Evolutionary conservation across 1,140 invertebrate species (phyloP), one percentile per base, ranked within the genome.

Genomic region (Orius insidiosus): DNA sequence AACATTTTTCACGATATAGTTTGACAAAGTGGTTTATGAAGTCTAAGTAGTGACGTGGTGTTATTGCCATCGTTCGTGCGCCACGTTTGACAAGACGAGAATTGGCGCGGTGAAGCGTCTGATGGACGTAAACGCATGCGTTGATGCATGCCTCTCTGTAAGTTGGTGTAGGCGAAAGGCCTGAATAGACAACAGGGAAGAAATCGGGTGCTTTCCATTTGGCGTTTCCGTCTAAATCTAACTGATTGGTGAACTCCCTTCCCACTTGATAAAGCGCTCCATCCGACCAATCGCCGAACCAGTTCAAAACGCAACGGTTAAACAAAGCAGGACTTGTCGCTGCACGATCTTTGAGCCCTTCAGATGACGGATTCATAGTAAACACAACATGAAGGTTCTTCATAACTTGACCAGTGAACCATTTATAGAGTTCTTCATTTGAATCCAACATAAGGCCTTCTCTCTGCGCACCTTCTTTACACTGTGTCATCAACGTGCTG

Each of bases 211-310:
- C 67, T 43, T 72, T 72, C 77, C 93, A 98, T 8, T 33, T 56
- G 47, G 74, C 69, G 6, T 78, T 73, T 48, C 71, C 75, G 56
- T 90, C 85, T 40, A 92, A 63, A 64, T 90, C 85, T 50, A 89
- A 75, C 45, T 78, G 76, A 37, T 72, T 75, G 2, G 85, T 90
- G 55, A 90, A 88, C 64, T 89, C 85, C 60, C 82, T 82, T 39
- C 83, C 85, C 43, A 89, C 85, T 69, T 97, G 90, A 72, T 89
- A 98, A 5, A 98, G 67, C 1, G 95, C 92, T 9, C 86, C 85
- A 61, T 96, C 88, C 8, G 92, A 94, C 96, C 96, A 99, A 67
- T 99, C 96, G 1, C 96, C 96, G 62, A 98, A 98, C 96, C 96
- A 99, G 64, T 99, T 98, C 33, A 99, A 72, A 1, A 99, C 96